Conservation (phyloP, 1,140 invertebrate genomes). For the Pachyrhynchus sulphureomaculatus region DNA sequence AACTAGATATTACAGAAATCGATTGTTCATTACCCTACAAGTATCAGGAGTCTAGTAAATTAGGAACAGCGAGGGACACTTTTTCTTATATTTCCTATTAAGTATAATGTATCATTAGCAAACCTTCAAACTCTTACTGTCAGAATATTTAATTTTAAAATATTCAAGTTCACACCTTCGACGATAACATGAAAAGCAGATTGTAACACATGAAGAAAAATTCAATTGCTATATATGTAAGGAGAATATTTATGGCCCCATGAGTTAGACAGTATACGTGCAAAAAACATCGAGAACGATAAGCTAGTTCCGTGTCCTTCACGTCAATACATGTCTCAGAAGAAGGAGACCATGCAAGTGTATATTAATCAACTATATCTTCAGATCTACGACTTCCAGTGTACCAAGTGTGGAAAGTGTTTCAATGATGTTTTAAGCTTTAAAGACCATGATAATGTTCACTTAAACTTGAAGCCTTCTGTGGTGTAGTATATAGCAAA, state of each 20-base stretch:
- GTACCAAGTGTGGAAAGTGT: slow-evolving; percentile 55
- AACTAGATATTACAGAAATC: too few relatives aligned
- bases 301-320: slow-evolving; percentile 37
- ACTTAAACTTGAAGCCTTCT: slow-evolving; percentile 67
- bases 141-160: too few relatives aligned
- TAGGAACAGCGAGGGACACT: too few relatives aligned
- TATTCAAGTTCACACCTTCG: too few relatives aligned
- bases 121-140: too few relatives aligned
- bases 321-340: slow-evolving; percentile 34
- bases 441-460: slow-evolving; percentile 62
- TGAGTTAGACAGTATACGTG: slow-evolving; percentile 38
- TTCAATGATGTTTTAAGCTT: slow-evolving; percentile 47
- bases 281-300: slow-evolving; percentile 36
- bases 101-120: too few relatives aligned
- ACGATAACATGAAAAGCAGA: slow-evolving; percentile 40
- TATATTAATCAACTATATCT: slow-evolving; percentile 42
- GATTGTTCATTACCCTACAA: too few relatives aligned
- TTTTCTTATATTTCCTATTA: too few relatives aligned
- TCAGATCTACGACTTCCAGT: slow-evolving; percentile 51
- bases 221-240: slow-evolving; percentile 35
- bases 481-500: slow-evolving; percentile 62
- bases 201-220: slow-evolving; percentile 46
- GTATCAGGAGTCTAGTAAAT: too few relatives aligned
- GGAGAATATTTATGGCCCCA: slow-evolving; percentile 30
- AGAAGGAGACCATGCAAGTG: slow-evolving; percentile 35